Conservation (phyloP, 2,888 invertebrate species). For the Mimumesa dahlbomi region DNA sequence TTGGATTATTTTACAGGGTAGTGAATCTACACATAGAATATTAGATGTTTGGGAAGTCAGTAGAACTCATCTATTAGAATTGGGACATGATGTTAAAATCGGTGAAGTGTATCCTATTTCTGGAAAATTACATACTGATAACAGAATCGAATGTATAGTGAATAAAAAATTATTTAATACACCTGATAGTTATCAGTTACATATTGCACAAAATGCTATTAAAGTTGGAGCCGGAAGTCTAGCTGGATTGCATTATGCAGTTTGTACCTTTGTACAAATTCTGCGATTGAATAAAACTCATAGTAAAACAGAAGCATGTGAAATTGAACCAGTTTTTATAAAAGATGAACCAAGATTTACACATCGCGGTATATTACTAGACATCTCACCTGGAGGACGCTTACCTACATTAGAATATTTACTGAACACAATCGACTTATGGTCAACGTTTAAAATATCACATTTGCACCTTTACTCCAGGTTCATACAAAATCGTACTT, state of each 20-base stretch:
- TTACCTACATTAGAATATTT: slow-evolving; percentile 82
- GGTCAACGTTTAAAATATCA: slow-evolving; percentile 82
- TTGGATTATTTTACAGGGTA: slow-evolving; percentile 65
- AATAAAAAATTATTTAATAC: slow-evolving; percentile 81
- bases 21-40: slow-evolving; percentile 79
- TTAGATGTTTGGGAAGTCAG: slow-evolving; percentile 82
- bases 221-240: slow-evolving; percentile 82
- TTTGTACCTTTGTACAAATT: slow-evolving; percentile 83
- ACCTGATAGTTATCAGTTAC: slow-evolving; percentile 81
- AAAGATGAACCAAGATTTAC: slow-evolving; percentile 83
- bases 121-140: slow-evolving; percentile 75
- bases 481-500: slow-evolving; percentile 79
- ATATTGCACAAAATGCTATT: slow-evolving; percentile 81
- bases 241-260: slow-evolving; percentile 82
- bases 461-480: slow-evolving; percentile 81
- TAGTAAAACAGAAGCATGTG: slow-evolving; percentile 71
- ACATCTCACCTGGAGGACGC: slow-evolving; percentile 82
- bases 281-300: slow-evolving; percentile 79
- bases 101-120: slow-evolving; percentile 80
- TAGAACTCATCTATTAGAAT: slow-evolving; percentile 79
- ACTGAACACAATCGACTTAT: slow-evolving; percentile 81
- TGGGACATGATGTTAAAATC: slow-evolving; percentile 81
- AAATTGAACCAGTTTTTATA: slow-evolving; percentile 80
- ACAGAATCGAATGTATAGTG: slow-evolving; percentile 82
- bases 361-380: slow-evolving; percentile 83